phyloP scores from a whole-genome alignment of 1,140 invertebrate species.

The Oncopeltus fasciatus region DNA sequence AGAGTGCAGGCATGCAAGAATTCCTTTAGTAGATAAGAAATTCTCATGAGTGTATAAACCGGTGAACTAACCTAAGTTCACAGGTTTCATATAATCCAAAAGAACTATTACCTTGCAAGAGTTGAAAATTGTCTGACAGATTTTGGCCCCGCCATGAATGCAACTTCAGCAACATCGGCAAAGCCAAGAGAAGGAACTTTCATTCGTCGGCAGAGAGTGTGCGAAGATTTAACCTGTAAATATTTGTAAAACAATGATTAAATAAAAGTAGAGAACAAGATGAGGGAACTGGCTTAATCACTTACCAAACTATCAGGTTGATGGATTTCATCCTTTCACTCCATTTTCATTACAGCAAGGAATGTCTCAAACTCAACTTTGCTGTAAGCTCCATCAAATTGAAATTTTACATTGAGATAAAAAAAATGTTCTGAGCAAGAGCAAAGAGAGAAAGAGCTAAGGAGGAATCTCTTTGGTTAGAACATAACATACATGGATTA shows the following conservation, averaged over 20 bases:
- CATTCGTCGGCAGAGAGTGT: constrained; percentile 49
- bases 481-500: no score
- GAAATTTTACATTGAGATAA: background rate
- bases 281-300: background rate
- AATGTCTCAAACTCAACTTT: constrained; percentile 4
- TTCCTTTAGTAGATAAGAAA: no score
- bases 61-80: no score
- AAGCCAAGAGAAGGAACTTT: constrained; percentile 52
- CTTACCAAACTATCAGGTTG: background rate
- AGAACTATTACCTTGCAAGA: constrained; percentile 41
- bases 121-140: constrained; percentile 44
- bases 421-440: background rate
- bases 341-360: background rate
- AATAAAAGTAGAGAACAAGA: background rate
- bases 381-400: background rate
- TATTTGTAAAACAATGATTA: background rate
- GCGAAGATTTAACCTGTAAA: constrained; percentile 40
- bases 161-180: constrained; percentile 54
- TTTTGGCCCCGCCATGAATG: constrained; percentile 54
- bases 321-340: background rate
- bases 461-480: no score
- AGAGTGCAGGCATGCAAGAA: no score
- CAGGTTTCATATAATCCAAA: background rate
- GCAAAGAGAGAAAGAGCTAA: constrained; percentile 6
- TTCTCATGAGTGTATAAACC: no score